These are phyloP conservation scores for Lycia hirtaria DNA, from an alignment of 2,888 invertebrate genomes.

Conservation along the genomic window DNA sequence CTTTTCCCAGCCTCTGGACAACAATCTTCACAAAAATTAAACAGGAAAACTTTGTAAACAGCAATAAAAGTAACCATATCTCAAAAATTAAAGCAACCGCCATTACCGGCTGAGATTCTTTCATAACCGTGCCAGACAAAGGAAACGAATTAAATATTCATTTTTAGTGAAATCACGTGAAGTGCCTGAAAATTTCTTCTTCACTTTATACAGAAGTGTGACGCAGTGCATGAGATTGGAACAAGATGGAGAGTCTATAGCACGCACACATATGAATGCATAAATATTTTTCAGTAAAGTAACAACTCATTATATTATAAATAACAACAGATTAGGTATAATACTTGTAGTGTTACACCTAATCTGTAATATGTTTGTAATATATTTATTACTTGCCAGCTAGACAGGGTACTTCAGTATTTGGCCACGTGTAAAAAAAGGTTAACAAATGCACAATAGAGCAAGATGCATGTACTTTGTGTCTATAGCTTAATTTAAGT, in stretches of 20 bases:
- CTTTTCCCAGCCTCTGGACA: slow-evolving; percentile 22
- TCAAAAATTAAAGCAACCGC: slow-evolving; percentile 30
- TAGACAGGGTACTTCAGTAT: too few species aligned
- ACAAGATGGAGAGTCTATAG: background rate
- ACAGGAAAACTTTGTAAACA: slow-evolving; percentile 27
- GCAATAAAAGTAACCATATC: slow-evolving; percentile 32
- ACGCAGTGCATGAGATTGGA: slow-evolving; percentile 7
- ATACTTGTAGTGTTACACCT: too few species aligned
- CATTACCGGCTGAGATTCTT: slow-evolving; percentile 26
- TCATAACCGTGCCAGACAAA: slow-evolving; percentile 42
- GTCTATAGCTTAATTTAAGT: too few species aligned
- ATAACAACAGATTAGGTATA: too few species aligned
- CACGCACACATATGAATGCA: background rate
- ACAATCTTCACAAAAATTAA: slow-evolving; percentile 22
- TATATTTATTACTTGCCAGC: too few species aligned
- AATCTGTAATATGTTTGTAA: too few species aligned
- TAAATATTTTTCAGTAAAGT: background rate
- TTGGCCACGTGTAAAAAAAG: too few species aligned
- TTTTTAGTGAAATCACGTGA: slow-evolving; percentile 53
- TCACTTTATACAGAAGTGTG: slow-evolving; percentile 4
- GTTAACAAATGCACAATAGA: too few species aligned
- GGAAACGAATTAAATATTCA: slow-evolving; percentile 55
- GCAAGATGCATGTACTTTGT: too few species aligned
- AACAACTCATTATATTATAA: too few species aligned
- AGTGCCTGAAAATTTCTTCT: slow-evolving; percentile 41